Base-by-base conservation (phyloP, 30 jellyfish, hydroid and myxozoan species). In the Cassiopea andromeda region DNA sequence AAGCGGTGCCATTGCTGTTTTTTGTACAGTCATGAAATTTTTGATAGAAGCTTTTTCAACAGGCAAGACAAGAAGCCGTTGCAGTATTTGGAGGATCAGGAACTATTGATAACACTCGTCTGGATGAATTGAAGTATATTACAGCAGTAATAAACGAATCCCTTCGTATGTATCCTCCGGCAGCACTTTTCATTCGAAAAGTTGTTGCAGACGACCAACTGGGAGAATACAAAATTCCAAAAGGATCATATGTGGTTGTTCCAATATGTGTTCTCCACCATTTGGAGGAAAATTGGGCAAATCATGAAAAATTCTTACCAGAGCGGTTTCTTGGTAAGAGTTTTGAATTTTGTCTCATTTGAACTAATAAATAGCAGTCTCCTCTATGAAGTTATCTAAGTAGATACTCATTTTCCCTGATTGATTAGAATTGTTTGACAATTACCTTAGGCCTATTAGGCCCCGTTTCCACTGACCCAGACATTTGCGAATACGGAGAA, bases 101-200 rank as follows among this genome's bases (percentile, higher is more conserved):
- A 44, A 15, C 85, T 1, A 48, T 82, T n/a, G 78, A 80, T 12
- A n/a, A 57, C 16, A 73, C 10, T 16, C 54, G 48, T 2, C 27
- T 90, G 27, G 97, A 75, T 43, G 50, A 67, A 8, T 44, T 90
- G 78, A 79, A 48, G n/a, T 90, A 90, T 72, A 75, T 83, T 3
- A 48, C 90, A 7, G 91, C 92, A 16, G 91, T 83, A 44, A 82
- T 90, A 9, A 90, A 90, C 48, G 97, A 90, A 60, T 90, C 97
- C 66, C 85, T 90, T 61, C 87, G 97, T 5, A 66, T 90, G 87
- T 75, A 72, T n/a, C 86, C 93, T 1, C 89, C 97, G 1, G 92
- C 89, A 1, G 38, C 91, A 8, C 13, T 81, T 59, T 17, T 82
- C 69, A 13, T 90, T 43, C 83, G 93, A 57, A 90, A 82, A 44